Evolutionary conservation across 2,113 vertebrate genomes (phyloP).

Genomic region (Heterocephalus glaber): DNA sequence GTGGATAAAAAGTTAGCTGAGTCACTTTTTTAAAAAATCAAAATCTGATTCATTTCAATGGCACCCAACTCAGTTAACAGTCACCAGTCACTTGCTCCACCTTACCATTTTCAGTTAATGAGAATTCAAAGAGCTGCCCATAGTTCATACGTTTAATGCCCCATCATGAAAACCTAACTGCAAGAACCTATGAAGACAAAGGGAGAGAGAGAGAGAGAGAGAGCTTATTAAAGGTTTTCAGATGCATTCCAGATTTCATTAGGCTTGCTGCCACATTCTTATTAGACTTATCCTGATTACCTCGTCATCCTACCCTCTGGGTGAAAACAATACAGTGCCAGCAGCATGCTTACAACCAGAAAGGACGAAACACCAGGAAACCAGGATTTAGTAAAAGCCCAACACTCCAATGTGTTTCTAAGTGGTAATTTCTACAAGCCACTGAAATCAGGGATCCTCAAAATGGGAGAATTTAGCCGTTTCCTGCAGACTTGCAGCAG

Average conservation of each 20-base stretch:
- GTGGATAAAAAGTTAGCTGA: background rate
- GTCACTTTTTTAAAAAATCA: background rate
- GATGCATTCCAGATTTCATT: slow-evolving; percentile 9
- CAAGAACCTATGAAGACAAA: background rate
- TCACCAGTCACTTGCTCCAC: background rate
- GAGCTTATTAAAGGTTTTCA: background rate
- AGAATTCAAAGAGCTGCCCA: slow-evolving; percentile 36
- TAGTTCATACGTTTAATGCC: background rate
- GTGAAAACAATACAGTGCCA: background rate
- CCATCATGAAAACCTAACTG: slow-evolving; percentile 13
- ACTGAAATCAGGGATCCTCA: background rate
- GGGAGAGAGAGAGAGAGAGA: background rate
- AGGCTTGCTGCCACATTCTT: slow-evolving; percentile 26
- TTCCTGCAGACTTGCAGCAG: background rate
- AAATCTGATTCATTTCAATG: background rate
- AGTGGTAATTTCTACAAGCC: slow-evolving; percentile 29
- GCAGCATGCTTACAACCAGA: background rate
- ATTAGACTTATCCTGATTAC: background rate
- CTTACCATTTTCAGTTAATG: background rate
- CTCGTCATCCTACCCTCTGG: background rate
- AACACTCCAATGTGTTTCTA: background rate
- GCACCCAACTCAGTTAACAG: background rate
- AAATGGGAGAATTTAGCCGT: background rate
- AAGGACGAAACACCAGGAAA: slow-evolving; percentile 19
- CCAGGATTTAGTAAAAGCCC: background rate